A percentile compares a stretch with the other conserved stretches of the same genome.
phyloP scores from a whole-genome alignment of 2,113 vertebrate species.

The Melospiza melodia region DNA sequence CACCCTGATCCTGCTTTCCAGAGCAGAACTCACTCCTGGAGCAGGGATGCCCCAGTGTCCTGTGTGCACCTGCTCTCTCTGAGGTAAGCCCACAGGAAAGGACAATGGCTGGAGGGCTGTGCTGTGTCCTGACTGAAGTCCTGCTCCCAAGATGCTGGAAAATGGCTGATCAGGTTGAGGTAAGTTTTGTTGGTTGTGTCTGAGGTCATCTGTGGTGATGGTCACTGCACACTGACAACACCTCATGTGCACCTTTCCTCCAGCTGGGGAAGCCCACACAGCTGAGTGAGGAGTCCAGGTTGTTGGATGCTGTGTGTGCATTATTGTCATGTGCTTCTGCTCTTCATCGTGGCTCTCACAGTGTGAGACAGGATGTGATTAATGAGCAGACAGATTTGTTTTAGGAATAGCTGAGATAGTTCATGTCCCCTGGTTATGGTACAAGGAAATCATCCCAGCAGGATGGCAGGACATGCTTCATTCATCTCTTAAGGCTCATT shows the following conservation, averaged over 20 bases:
- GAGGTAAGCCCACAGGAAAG: neutral
- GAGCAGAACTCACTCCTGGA: neutral
- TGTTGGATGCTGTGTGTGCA: neutral
- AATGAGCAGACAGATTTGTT: neutral
- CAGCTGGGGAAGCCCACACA: neutral
- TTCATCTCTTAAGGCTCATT: slow-evolving; percentile 37
- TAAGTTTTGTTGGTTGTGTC: neutral
- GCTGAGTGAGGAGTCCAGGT: neutral
- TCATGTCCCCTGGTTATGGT: neutral
- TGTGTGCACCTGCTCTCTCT: neutral
- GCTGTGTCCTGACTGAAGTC: neutral
- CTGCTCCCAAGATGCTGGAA: neutral
- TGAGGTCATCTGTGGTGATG: neutral
- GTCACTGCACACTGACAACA: rapidly evolving
- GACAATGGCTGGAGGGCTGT: rapidly evolving
- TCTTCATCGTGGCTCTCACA: neutral
- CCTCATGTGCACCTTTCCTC: neutral
- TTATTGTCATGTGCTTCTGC: neutral
- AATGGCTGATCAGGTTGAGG: neutral
- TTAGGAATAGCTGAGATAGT: neutral
- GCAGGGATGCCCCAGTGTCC: neutral
- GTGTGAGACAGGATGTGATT: neutral
- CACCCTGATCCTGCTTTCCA: neutral
- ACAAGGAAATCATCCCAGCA: neutral
- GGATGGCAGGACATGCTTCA: slow-evolving; percentile 35